Evolutionary conservation across 2,113 vertebrate genomes (phyloP).

Genomic region (Amazona guildingii): DNA sequence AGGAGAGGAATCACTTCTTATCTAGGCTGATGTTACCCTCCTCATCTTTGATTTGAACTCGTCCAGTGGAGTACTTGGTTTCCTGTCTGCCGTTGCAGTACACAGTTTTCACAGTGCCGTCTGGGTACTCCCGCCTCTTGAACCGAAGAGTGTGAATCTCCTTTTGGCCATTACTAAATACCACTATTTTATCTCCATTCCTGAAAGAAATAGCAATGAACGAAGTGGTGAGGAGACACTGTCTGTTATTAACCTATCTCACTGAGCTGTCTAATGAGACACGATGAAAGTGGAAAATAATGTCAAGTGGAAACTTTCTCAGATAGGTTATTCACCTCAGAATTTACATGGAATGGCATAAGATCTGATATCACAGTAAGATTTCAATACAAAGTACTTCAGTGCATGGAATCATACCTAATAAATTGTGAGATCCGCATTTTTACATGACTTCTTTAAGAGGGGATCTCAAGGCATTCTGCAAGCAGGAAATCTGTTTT

Average conservation of each 20-base stretch:
- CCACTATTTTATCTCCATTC: slow-evolving; percentile 74
- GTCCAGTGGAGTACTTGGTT: slow-evolving; percentile 62
- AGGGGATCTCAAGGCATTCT: not conserved
- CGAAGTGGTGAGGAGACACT: not conserved
- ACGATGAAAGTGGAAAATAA: not conserved
- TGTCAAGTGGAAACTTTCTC: not conserved
- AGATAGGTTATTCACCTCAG: not conserved
- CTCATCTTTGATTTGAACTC: slow-evolving; percentile 57
- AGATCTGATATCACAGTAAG: not conserved
- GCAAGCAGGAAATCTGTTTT: not conserved
- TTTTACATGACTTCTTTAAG: not conserved
- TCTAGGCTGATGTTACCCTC: slow-evolving; percentile 26
- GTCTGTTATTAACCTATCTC: not conserved
- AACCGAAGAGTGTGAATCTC: slow-evolving; percentile 74
- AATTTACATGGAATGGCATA: not conserved
- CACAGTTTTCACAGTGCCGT: slow-evolving; percentile 75
- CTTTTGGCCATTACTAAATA: slow-evolving; percentile 74
- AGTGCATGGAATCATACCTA: not conserved
- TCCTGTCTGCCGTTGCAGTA: slow-evolving; percentile 66
- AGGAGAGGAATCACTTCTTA: not conserved
- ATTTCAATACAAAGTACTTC: not conserved
- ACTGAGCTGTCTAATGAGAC: not conserved
- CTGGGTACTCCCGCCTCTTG: slow-evolving; percentile 72
- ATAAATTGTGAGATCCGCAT: not conserved
- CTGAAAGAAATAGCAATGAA: slow-evolving; percentile 28